phyloP scores from a whole-genome alignment of 2,797 vertebrate species.

The Oryzias sinensis region DNA sequence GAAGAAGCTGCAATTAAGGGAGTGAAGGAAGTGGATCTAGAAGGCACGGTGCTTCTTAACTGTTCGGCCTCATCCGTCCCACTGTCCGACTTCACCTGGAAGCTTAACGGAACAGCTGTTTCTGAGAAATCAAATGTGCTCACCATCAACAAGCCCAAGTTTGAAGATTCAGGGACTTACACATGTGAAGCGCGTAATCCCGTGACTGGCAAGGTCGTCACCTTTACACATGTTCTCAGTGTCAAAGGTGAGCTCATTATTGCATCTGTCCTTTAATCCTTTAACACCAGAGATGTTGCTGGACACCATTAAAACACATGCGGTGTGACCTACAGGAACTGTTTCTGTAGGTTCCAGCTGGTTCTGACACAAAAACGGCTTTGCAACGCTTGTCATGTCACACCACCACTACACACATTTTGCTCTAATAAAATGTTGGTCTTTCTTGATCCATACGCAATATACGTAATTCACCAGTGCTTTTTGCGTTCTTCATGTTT shows the following conservation, averaged over 20 bases:
- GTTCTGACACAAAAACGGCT: too few relatives aligned
- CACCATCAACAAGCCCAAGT: fast-evolving
- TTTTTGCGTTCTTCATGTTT: too few relatives aligned
- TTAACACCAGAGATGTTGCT: too few relatives aligned
- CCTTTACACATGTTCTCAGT: background rate
- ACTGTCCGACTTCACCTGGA: slow-evolving; percentile 59
- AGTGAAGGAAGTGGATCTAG: background rate
- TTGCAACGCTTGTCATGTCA: too few relatives aligned
- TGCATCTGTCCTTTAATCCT: too few relatives aligned
- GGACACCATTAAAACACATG: too few relatives aligned
- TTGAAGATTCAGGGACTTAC: slow-evolving; percentile 59
- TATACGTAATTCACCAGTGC: too few relatives aligned
- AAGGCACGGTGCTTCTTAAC: fast-evolving
- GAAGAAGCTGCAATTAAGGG: slow-evolving; percentile 3
- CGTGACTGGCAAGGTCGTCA: slow-evolving; percentile 39
- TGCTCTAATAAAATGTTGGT: too few relatives aligned
- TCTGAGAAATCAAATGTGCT: fast-evolving
- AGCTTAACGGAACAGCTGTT: slow-evolving; percentile 50
- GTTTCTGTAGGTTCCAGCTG: too few relatives aligned
- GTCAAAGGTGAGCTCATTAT: slow-evolving; percentile 64
- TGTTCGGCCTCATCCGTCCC: slow-evolving; percentile 59
- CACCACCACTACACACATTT: too few relatives aligned
- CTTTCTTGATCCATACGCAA: too few relatives aligned
- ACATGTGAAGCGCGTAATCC: slow-evolving; percentile 62
- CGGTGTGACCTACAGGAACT: too few relatives aligned